Percentiles rank a stretch among this genome's conserved stretches.
Conservation (phyloP, 2,888 invertebrate species). For the Drosophila parthenogenetica region DNA sequence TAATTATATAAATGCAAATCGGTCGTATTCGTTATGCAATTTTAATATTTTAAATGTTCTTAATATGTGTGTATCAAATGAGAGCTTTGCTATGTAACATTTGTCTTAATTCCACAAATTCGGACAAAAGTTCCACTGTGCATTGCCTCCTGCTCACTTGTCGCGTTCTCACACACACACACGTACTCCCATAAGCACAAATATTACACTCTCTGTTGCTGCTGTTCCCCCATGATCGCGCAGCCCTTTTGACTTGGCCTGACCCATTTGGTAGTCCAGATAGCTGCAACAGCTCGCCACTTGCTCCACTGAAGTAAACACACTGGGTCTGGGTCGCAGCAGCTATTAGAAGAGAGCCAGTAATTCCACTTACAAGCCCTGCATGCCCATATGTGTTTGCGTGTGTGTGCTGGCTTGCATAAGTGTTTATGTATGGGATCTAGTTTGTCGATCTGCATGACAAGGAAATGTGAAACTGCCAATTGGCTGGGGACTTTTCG, state of each 20-base stretch:
- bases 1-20: too few relatives aligned
- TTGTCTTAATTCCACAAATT: too few relatives aligned
- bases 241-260: slow-evolving; percentile 65
- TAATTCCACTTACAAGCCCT: slow-evolving; percentile 15
- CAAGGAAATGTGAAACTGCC: slow-evolving; percentile 37
- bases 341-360: slow-evolving; percentile 45
- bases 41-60: too few relatives aligned
- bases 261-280: slow-evolving; percentile 66
- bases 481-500: neutral
- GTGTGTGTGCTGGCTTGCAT: slow-evolving; percentile 5
- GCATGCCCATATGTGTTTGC: neutral
- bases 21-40: too few relatives aligned
- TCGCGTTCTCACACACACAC: slow-evolving; percentile 25
- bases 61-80: too few relatives aligned
- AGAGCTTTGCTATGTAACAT: too few relatives aligned
- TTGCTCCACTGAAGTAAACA: slow-evolving; percentile 63
- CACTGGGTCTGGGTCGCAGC: slow-evolving; percentile 76
- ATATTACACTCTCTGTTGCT: slow-evolving; percentile 17
- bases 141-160: slow-evolving; percentile 43
- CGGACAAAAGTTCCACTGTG: too few relatives aligned
- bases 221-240: slow-evolving; percentile 53
- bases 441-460: slow-evolving; percentile 32
- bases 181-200: slow-evolving; percentile 6
- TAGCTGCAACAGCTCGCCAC: slow-evolving; percentile 59
- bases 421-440: slow-evolving; percentile 30